Base-by-base conservation (phyloP, 2,888 invertebrate species). In the Habroteleia sp. region DNA sequence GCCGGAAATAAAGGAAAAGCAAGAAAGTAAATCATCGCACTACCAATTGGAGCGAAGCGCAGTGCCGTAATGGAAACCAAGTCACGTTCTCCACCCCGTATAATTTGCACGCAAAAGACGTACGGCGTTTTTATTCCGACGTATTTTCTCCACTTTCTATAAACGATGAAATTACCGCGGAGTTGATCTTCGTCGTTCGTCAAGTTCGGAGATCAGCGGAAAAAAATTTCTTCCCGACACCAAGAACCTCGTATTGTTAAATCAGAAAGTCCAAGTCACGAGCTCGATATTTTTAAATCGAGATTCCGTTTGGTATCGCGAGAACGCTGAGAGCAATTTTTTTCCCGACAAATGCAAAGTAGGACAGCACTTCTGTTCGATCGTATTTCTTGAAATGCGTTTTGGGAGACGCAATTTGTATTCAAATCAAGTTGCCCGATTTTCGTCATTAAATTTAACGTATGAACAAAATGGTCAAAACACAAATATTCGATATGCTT, bases 41-140 rank as follows among this genome's bases (percentile, higher is more conserved):
- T 66, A 60, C 60, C 66, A 73, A 60, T 74, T 74, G 60, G 66
- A 66, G 66, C 54, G 52, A 58, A 39, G 44, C 60, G 39, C 46
- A 39, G 25, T 50, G 50, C 33, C 65, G 33, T 42, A 58, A 50
- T 50, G 37, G 50, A 52, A 73, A 60, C 39, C 65, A 52, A 66
- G 66, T 74, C 73, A 66, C 73, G 73, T 74, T 54, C 52, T 39
- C 25, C 35, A 14, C 52, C 68, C 60, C 31, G 58, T 73, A 69
- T 69, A 69, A 73, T 69, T 76, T 73, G 41, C 58, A 63, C 73
- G 56, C 69, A 56, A 73, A 76, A 76, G 66, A 74, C 74, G 50
- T 42, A 23, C 41, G 33, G 54, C 52, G 14, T 60, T 73, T 54
- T 65, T 46, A 66, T 74, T n/a, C 48, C 46, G 14, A 11, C 7